phyloP scores from a whole-genome alignment of 2,113 vertebrate genomes.

The Turdus rufiventris region DNA sequence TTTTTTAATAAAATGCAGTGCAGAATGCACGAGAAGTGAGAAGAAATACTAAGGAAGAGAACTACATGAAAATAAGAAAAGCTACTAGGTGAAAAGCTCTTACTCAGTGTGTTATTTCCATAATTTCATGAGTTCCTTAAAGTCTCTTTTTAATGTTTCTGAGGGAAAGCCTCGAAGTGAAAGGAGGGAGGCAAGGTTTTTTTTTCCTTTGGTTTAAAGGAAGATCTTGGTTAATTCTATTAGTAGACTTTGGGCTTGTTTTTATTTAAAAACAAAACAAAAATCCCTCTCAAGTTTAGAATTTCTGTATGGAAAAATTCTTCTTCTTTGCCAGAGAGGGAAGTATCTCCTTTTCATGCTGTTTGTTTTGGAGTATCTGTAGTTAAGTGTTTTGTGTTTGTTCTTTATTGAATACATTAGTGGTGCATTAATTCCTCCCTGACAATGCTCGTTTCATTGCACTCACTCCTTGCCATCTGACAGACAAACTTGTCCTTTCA shows the following conservation, averaged over 20 bases:
- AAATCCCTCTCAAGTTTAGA: conserved; percentile 37
- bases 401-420: conserved; percentile 37
- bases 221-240: conserved; percentile 30
- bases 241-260: conserved; percentile 32
- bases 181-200: background rate
- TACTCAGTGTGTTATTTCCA: background rate
- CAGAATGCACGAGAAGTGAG: background rate
- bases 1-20: background rate
- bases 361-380: conserved; percentile 55
- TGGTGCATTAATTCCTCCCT: conserved; percentile 11
- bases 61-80: background rate
- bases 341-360: conserved; percentile 49
- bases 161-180: conserved; percentile 10
- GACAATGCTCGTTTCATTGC: background rate
- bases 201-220: background rate
- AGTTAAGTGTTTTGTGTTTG: conserved; percentile 38
- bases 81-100: background rate
- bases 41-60: background rate
- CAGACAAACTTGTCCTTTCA: background rate
- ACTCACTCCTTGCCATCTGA: background rate
- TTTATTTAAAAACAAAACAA: conserved; percentile 56
- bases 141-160: conserved; percentile 11
- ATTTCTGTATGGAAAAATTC: conserved; percentile 58
- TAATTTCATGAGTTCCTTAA: background rate
- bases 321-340: conserved; percentile 27